Base-by-base conservation (phyloP, 2,113 vertebrate species). In the Myocastor coypus region DNA sequence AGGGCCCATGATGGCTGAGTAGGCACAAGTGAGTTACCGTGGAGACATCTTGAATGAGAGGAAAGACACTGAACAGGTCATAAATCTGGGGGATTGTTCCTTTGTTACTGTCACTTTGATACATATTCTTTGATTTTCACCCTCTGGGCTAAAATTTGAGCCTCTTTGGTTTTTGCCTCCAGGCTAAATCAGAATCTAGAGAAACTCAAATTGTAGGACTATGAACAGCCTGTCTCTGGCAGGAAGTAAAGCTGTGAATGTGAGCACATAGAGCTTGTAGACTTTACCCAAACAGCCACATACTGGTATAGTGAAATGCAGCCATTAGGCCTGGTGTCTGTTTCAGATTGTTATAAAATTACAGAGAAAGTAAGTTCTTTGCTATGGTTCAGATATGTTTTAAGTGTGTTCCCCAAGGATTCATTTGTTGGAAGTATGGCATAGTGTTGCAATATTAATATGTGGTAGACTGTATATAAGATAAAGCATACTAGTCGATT, bases 21-120 rank as follows among this genome's bases (percentile, higher is more conserved):
- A 96, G 92, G 94, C 87, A 66, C 92, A 46, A 91, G 81, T 75
- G 75, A 57, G 97, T 97, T 97, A 66, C 97, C 97, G 97, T 96
- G 96, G 97, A 91, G 94, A 97, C 93, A 37, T 32, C 61, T 57
- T 87, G 91, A 64, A 12, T 73, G 68, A 96, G 63, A 73, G 86
- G 90, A 30, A 34, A 40, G 78, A 80, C 85, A 94, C 57, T 89
- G 92, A 57, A 69, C 37, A n/a, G 82, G 63, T 20, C 78, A 24
- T 42, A 37, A 16, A 77, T 80, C 26, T 17, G 0, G 30, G 81
- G 78, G 83, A 28, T 0, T 40, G 75, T 40, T 90, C 86, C 91
- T 93, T 89, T 92, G 84, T 94, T 40, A 22, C 5, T 32, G 73
- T 52, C 37, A 57, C 68, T 89, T 92, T 84, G 96, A 93, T 32